Base-by-base conservation (phyloP, 2,113 vertebrate genomes). In the Hypanus sabinus region DNA sequence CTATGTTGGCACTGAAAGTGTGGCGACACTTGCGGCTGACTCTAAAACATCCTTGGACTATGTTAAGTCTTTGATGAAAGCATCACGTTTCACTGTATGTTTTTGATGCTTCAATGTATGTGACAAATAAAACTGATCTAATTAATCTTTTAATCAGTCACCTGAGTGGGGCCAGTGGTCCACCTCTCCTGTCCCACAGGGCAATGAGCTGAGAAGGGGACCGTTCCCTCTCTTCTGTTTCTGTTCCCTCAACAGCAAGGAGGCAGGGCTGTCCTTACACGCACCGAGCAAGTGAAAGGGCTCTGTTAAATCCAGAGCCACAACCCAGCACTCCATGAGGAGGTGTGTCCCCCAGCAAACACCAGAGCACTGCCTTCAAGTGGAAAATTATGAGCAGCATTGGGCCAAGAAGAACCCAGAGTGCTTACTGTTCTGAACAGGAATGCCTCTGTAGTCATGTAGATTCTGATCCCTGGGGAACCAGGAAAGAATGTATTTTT, bases 371-470 rank as follows among this genome's bases (percentile, higher is more conserved):
- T 20, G 36, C 79, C 16, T 81, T 81, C 79, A 83, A 83, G 24
- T 57, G 12, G 22, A 81, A 83, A 83, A 24, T 83, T 83, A 27
- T 83, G 20, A 83, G 80, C 11, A 22, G 80, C 80, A 55, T 22
- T 83, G 20, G 80, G 38, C 80, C 46, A 83, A 10, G 55, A 57
- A 46, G 55, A 83, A 38, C 27, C 55, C 80, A 83, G 55, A 57
- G 80, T 83, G 38, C 80, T 27, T 83, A 83, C 38, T 57, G 55
- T 83, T 83, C 80, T 24, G 80, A 83, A 83, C 80, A 83, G 80
- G 80, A 83, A 83, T 83, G 80, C 80, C 80, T 83, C 80, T 57
- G 80, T 46, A 83, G 80, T 83, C 80, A 83, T 83, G 80, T 83
- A 57, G 80, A 83, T 38, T 55, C 38, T 83, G 38, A 83, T 83